These are phyloP conservation scores for Platycnemis pennipes DNA, from an alignment of 2,888 invertebrate genomes.

Conservation along the genomic window DNA sequence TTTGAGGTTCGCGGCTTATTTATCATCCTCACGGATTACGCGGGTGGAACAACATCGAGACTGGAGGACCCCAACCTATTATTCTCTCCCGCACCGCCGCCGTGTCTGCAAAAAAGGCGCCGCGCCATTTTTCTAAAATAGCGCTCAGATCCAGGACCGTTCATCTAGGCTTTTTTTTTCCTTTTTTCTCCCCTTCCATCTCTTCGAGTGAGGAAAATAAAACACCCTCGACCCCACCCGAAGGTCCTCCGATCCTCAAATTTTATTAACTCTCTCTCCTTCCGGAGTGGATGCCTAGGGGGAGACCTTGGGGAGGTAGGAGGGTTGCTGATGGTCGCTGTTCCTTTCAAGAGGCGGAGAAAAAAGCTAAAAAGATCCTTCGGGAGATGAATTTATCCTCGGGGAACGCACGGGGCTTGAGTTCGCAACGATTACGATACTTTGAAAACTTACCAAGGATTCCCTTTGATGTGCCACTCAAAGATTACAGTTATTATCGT, in stretches of 20 bases:
- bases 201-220: too few species aligned
- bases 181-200: too few species aligned
- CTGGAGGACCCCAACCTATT: too few species aligned
- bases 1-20: too few species aligned
- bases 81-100: too few species aligned
- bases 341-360: background rate
- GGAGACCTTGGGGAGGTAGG: too few species aligned
- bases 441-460: background rate
- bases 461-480: constrained; percentile 12
- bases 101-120: too few species aligned
- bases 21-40: too few species aligned
- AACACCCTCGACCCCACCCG: background rate
- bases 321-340: background rate
- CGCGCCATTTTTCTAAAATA: too few species aligned
- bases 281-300: background rate
- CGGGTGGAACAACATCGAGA: too few species aligned
- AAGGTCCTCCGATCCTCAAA: background rate
- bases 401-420: background rate
- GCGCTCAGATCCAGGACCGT: too few species aligned
- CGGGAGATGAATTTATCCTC: background rate
- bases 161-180: too few species aligned
- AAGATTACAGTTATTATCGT: constrained; percentile 7
- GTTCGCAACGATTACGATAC: background rate
- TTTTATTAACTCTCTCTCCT: constrained; percentile 2
- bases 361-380: background rate